Conservation (phyloP, 1,140 invertebrate species). For the Drosophila rufa region DNA sequence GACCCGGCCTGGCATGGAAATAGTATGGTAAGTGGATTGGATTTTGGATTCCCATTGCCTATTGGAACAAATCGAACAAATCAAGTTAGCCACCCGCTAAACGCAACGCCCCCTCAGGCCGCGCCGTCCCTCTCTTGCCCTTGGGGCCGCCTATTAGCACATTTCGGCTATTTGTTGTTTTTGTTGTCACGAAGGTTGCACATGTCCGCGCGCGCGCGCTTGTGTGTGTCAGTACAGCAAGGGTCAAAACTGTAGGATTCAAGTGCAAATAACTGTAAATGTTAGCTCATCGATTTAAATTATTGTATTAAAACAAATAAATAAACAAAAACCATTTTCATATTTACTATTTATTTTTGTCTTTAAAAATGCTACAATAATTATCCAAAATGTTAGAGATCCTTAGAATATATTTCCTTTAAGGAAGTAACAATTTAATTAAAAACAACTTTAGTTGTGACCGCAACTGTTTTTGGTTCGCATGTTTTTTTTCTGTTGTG, state of each 20-base stretch:
- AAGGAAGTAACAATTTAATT: background rate
- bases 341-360: no score
- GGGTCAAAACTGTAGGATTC: conserved; percentile 1
- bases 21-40: conserved; percentile 40
- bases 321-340: no score
- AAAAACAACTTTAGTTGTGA: background rate
- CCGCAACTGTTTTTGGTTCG: conserved; percentile 5
- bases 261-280: background rate
- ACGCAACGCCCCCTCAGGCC: conserved; percentile 1
- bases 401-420: background rate
- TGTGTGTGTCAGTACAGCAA: conserved; percentile 8
- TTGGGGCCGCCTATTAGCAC: conserved; percentile 39
- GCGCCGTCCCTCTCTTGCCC: conserved; percentile 10
- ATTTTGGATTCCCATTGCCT: conserved; percentile 10
- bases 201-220: background rate
- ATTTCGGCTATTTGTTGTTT: conserved; percentile 44
- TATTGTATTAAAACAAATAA: no score
- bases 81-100: conserved; percentile 39
- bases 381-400: no score
- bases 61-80: conserved; percentile 26
- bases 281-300: no score
- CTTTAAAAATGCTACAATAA: no score
- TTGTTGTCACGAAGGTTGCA: conserved; percentile 31
- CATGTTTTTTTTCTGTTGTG: conserved; percentile 8
- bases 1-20: conserved; percentile 43